phyloP scores from a whole-genome alignment of 1,140 invertebrate genomes.

The Pectinophora gossypiella region DNA sequence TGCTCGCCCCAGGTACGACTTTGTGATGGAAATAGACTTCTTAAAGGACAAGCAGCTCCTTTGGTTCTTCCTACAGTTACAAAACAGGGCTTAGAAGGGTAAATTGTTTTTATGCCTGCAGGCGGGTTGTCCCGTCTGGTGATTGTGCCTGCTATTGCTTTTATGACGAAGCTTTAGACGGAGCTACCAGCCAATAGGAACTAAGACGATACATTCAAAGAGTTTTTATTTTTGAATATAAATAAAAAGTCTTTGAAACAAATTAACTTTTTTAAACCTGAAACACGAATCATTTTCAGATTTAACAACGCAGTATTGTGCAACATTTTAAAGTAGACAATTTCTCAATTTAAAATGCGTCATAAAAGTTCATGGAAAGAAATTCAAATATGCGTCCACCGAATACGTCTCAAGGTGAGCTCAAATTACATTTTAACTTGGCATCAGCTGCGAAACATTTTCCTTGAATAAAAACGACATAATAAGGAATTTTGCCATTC shows the following conservation, averaged over 20 bases:
- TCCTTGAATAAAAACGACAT: slow-evolving; percentile 8
- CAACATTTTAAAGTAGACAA: no score
- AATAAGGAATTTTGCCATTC: slow-evolving; percentile 7
- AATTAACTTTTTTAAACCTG: no score
- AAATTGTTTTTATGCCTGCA: slow-evolving; percentile 55
- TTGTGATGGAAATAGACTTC: slow-evolving; percentile 44
- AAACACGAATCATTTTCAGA: no score
- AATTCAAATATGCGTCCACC: no score
- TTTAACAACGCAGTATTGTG: no score
- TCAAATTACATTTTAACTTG: neutral
- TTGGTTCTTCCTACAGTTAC: slow-evolving; percentile 18
- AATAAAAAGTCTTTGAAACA: no score
- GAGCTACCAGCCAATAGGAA: no score
- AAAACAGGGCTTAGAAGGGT: slow-evolving; percentile 38
- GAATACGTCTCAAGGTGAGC: neutral
- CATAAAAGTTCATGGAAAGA: no score
- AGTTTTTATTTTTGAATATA: no score
- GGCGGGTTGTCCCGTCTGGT: slow-evolving; percentile 23
- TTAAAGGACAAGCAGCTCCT: slow-evolving; percentile 38
- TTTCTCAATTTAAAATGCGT: no score
- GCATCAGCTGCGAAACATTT: slow-evolving; percentile 13
- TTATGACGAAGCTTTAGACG: no score
- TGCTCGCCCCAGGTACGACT: slow-evolving; percentile 30
- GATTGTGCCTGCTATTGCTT: neutral
- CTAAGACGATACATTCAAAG: no score